These are phyloP conservation scores for Steinernema carpocapsae DNA, from an alignment of 2,888 invertebrate genomes.

Conservation along the genomic window DNA sequence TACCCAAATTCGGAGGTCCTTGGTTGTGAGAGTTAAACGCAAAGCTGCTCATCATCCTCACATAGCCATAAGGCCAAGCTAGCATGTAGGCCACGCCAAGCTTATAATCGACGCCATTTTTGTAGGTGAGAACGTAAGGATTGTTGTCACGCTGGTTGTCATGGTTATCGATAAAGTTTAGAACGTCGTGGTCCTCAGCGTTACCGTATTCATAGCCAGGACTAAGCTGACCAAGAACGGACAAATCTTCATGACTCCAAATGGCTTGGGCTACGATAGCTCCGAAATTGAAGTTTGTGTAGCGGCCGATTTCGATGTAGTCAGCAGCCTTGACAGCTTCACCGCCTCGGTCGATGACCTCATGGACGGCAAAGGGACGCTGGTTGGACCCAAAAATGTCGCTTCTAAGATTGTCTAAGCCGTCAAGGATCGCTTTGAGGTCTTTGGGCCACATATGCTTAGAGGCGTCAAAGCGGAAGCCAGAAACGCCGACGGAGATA, in stretches of 20 bases:
- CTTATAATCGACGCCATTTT: constrained; percentile 67
- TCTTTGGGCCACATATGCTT: constrained; percentile 77
- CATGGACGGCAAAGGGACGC: constrained; percentile 67
- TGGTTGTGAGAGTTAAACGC: too few species aligned
- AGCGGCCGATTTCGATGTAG: constrained; percentile 70
- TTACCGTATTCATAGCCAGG: constrained; percentile 65
- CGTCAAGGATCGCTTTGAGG: constrained; percentile 74
- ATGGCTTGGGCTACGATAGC: constrained; percentile 69
- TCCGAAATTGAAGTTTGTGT: constrained; percentile 81
- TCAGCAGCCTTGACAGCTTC: constrained; percentile 70
- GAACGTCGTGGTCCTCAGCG: constrained; percentile 70
- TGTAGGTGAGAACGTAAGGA: constrained; percentile 71
- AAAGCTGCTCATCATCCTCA: constrained; percentile 87
- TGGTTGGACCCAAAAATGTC: constrained; percentile 62
- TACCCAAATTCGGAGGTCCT: too few species aligned
- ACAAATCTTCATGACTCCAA: constrained; percentile 47
- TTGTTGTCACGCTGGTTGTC: constrained; percentile 83
- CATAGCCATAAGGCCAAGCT: constrained; percentile 82
- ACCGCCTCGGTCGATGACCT: constrained; percentile 70
- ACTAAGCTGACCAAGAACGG: constrained; percentile 51
- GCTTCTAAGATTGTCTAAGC: constrained; percentile 69
- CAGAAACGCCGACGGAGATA: constrained; percentile 80
- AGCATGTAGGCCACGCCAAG: constrained; percentile 84
- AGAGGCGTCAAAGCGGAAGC: constrained; percentile 75
- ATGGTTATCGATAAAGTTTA: constrained; percentile 87